Conservation (phyloP, 2,888 invertebrate genomes). For the Habroteleia sp. region DNA sequence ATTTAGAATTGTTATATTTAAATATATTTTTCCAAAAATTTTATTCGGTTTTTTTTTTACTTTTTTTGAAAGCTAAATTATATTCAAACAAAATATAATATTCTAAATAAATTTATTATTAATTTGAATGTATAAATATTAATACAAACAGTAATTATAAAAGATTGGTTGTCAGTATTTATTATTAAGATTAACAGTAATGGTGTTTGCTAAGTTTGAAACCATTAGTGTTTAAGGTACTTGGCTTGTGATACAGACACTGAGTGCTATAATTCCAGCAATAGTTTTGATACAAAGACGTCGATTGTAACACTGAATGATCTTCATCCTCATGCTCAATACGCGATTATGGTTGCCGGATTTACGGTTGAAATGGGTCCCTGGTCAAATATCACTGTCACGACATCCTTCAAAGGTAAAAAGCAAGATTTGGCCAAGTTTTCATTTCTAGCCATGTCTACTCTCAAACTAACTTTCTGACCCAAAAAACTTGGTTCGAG, state of each 20-base stretch:
- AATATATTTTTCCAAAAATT: too few species aligned
- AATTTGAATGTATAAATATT: too few species aligned
- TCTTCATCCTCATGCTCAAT: slow-evolving; percentile 65
- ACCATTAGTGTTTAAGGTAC: slow-evolving; percentile 63
- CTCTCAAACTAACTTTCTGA: too few species aligned
- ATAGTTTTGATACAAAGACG: slow-evolving; percentile 53
- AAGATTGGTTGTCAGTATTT: too few species aligned
- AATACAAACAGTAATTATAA: too few species aligned
- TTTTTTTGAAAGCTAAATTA: too few species aligned
- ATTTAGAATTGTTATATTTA: too few species aligned
- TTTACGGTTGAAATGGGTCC: slow-evolving; percentile 64
- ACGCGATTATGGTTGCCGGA: slow-evolving; percentile 62
- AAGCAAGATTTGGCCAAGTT: background rate
- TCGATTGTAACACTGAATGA: slow-evolving; percentile 49
- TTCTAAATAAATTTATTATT: too few species aligned
- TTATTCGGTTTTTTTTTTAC: too few species aligned
- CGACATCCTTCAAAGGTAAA: slow-evolving; percentile 58
- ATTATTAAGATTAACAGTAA: slow-evolving; percentile 31
- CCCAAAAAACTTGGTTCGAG: too few species aligned
- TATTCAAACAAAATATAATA: too few species aligned
- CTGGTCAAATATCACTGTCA: slow-evolving; percentile 48
- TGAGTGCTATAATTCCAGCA: slow-evolving; percentile 58
- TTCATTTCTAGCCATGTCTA: too few species aligned
- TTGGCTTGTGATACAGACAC: slow-evolving; percentile 58
- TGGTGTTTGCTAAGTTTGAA: slow-evolving; percentile 19